Evolutionary conservation across 2,797 vertebrate genomes (phyloP), one percentile per base, ranked within the genome.

Genomic region (Limnodromus scolopaceus): DNA sequence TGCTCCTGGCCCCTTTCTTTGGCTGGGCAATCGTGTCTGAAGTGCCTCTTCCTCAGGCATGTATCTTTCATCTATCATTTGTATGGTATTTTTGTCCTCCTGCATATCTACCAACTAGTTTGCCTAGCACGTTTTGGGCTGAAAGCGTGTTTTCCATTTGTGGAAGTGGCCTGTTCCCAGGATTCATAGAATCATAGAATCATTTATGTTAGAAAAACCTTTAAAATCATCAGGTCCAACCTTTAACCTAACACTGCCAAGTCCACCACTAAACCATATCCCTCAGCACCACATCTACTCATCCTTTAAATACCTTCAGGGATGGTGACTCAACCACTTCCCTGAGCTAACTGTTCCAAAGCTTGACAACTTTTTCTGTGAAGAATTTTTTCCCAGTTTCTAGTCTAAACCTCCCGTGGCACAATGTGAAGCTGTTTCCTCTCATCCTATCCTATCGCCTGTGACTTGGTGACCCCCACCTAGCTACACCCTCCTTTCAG

Each of bases 21-120:
- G 18, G 7, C 16, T 12, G 55, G 15, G 25, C 41, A 0, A 6
- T 16, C 16, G 0, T 1, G 0, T 2, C 0, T 7, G 13, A 11
- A 69, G 3, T 9, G 15, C 1, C 6, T 43, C 11, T 22, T 55
- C 48, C 49, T 60, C 54, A 1, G 28, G 34, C 51, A 0, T 3
- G 0, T 19, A 5, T 60, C 10, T 22, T 51, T 3, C 1, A 0
- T 16, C 63, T 16, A 11, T 24, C 15, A 25, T 46, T 55, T 16
- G 19, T 7, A 0, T 11, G 65, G 20, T 7, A 1, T 25, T 41
- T 64, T n/a, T 53, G 41, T 48, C 16, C 15, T 65, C 13, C 49
- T 54, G 53, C 2, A 0, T 34, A 22, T 51, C 60, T 10, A 14
- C 32, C 75, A 22, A 0, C 16, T 39, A 27, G 36, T 24, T 30